Evolutionary conservation across 1,140 invertebrate genomes (phyloP), one percentile per base, ranked within the genome.

Genomic region (Hestina assimilis): DNA sequence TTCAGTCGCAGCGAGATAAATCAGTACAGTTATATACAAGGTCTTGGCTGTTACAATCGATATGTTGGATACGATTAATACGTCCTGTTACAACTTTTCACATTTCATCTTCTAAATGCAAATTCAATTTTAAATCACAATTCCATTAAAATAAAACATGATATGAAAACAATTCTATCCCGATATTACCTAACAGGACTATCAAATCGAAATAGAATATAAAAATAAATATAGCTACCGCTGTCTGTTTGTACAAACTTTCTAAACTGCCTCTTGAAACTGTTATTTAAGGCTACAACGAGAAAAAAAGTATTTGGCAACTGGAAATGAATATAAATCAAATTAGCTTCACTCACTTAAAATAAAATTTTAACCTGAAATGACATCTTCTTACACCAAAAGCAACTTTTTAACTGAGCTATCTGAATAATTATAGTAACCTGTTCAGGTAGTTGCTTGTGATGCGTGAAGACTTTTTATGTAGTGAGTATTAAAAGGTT

Each of bases 21-120:
- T 82, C 79, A 84, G 75, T 87, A 85, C 71, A 79, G 64, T 76
- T 83, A 87, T 87, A 84, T 87, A 87, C 84, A 87, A 82, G 72
- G 71, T 79, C 68, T 67, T 77, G 74, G 69, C 60, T 75, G 62
- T 59, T 59, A 66, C 47, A 66, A 76, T 61, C 43, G 57, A 63
- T 72, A 63, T 58, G 63, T 71, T 59, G 59, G 68, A 54, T 64
- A 38, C 35, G 61, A 60, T 15, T 53, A 57, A 58, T 21, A 63
- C 50, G 53, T 62, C 52, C 51, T 65, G 53, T 57, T 54, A 50
- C 56, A 57, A 65, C 24, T 38, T 62, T 55, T 43, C 35, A 63
- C 41, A 54, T 48, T 24, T 29, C 21, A 17, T 20, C 43, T 54
- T 57, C 63, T 84, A 85, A 83, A 83, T 87, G 82, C 80, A 76